Percentiles rank a stretch among this genome's conserved stretches.
Conservation (phyloP, 2,888 invertebrate species). For the Steinernema hermaphroditum region DNA sequence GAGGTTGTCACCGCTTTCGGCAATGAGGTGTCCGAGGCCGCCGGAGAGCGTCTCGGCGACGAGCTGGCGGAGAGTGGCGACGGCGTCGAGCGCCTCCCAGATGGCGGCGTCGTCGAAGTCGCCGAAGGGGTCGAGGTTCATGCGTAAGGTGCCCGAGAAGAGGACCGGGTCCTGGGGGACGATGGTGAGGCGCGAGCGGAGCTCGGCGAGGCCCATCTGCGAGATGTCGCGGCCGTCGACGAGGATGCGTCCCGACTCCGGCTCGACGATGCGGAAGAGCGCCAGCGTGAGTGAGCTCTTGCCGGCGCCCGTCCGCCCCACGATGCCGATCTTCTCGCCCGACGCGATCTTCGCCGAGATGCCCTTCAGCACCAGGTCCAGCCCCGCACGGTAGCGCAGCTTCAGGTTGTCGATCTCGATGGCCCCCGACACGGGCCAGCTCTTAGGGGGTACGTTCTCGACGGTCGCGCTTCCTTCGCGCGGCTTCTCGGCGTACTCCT, state of each 20-base stretch:
- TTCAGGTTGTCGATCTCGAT: slow-evolving; percentile 80
- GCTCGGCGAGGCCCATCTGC: slow-evolving; percentile 70
- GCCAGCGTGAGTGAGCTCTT: slow-evolving; percentile 80
- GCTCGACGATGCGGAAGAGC: slow-evolving; percentile 83
- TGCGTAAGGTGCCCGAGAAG: too few species aligned
- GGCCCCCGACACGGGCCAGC: slow-evolving; percentile 81
- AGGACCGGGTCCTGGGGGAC: too few species aligned
- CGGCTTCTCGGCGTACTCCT: slow-evolving; percentile 80
- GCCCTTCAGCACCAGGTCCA: slow-evolving; percentile 71
- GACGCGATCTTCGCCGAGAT: slow-evolving; percentile 70
- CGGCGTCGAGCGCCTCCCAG: slow-evolving; percentile 79
- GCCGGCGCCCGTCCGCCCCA: slow-evolving; percentile 66
- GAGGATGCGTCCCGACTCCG: slow-evolving; percentile 75
- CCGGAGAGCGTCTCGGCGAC: slow-evolving; percentile 78
- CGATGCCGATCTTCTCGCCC: slow-evolving; percentile 72
- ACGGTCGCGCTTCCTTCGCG: slow-evolving; percentile 66
- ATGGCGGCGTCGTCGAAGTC: slow-evolving; percentile 78
- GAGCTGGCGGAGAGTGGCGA: slow-evolving; percentile 83
- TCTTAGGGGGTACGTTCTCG: slow-evolving; percentile 40
- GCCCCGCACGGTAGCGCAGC: slow-evolving; percentile 81
- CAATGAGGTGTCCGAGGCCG: slow-evolving; percentile 80
- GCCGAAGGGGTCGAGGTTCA: too few species aligned
- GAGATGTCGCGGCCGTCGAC: slow-evolving; percentile 72
- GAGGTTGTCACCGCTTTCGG: too few species aligned
- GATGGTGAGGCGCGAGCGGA: too few species aligned